Conservation (phyloP, 1,140 invertebrate species). For the Teleopsis dalmanni region DNA sequence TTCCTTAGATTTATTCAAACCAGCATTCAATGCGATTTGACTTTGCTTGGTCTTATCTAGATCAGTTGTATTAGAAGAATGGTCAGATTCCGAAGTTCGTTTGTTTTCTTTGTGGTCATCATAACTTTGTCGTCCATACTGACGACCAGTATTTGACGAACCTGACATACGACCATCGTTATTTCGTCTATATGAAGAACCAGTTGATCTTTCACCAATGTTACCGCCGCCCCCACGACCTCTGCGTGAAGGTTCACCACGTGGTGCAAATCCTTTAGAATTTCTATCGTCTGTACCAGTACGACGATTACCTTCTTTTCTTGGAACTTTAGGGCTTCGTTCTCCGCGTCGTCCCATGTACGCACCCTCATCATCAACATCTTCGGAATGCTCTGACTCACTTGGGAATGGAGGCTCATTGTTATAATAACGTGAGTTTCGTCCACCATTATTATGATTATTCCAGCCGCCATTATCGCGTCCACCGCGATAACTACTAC, state of each 20-base stretch:
- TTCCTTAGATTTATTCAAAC: constrained; percentile 48
- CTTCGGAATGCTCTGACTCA: constrained; percentile 36
- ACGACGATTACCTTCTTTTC: constrained; percentile 18
- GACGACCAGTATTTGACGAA: constrained; percentile 6
- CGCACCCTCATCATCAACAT: constrained; percentile 31
- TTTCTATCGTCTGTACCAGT: constrained; percentile 16
- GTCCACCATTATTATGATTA: constrained; percentile 15
- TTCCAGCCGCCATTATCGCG: constrained; percentile 26
- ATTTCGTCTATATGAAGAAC: constrained; percentile 9
- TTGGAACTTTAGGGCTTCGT: constrained; percentile 26
- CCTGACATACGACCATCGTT: constrained; percentile 32
- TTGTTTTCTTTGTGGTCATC: constrained; percentile 43
- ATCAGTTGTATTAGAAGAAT: constrained; percentile 33
- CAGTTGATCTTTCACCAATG: constrained; percentile 11
- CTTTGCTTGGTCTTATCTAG: constrained; percentile 62
- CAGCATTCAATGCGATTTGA: constrained; percentile 58
- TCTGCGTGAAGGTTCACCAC: constrained; percentile 72
- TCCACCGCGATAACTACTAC: constrained; percentile 16
- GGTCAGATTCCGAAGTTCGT: constrained; percentile 36
- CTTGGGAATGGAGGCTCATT: constrained; percentile 18
- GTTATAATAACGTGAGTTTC: constrained; percentile 21
- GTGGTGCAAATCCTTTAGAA: constrained; percentile 56
- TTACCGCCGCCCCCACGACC: constrained; percentile 58
- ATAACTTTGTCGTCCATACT: constrained; percentile 53
- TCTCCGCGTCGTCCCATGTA: constrained; percentile 15